Conservation (phyloP, 2,888 invertebrate species). For the Ochropacha duplaris region DNA sequence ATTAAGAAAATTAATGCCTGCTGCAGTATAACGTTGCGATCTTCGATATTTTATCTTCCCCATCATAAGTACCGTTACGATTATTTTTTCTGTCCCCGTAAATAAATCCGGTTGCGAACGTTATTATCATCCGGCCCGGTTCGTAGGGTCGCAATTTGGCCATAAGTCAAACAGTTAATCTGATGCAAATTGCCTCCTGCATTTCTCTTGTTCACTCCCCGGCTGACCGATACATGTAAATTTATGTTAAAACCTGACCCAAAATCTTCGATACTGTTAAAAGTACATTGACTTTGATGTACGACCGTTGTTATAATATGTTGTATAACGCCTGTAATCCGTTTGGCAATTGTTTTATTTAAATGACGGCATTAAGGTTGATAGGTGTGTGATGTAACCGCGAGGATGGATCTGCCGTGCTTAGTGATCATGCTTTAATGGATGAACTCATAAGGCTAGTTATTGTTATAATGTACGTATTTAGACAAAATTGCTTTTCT, state of each 20-base stretch:
- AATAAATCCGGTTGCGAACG: slow-evolving; percentile 42
- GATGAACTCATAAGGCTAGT: background rate
- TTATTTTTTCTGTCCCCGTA: slow-evolving; percentile 38
- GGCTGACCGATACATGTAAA: slow-evolving; percentile 33
- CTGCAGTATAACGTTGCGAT: background rate
- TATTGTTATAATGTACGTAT: background rate
- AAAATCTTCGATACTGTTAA: slow-evolving; percentile 26
- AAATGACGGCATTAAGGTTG: slow-evolving; percentile 31
- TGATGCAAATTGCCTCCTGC: slow-evolving; percentile 62
- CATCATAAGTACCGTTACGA: slow-evolving; percentile 46
- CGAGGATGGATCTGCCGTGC: background rate
- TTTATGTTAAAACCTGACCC: slow-evolving; percentile 33
- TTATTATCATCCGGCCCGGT: slow-evolving; percentile 32
- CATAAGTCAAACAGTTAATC: slow-evolving; percentile 62
- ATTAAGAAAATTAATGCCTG: slow-evolving; percentile 1
- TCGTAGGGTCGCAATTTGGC: slow-evolving; percentile 47
- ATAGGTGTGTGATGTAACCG: slow-evolving; percentile 26
- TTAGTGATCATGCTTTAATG: background rate
- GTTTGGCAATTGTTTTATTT: slow-evolving; percentile 34
- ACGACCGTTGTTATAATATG: slow-evolving; percentile 26
- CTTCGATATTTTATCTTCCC: slow-evolving; percentile 33
- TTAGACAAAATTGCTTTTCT: background rate
- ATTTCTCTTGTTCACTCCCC: slow-evolving; percentile 17
- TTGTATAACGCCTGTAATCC: slow-evolving; percentile 38
- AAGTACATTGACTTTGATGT: slow-evolving; percentile 30